phyloP scores from a whole-genome alignment of 2,113 vertebrate genomes.

The Theristicus caerulescens region DNA sequence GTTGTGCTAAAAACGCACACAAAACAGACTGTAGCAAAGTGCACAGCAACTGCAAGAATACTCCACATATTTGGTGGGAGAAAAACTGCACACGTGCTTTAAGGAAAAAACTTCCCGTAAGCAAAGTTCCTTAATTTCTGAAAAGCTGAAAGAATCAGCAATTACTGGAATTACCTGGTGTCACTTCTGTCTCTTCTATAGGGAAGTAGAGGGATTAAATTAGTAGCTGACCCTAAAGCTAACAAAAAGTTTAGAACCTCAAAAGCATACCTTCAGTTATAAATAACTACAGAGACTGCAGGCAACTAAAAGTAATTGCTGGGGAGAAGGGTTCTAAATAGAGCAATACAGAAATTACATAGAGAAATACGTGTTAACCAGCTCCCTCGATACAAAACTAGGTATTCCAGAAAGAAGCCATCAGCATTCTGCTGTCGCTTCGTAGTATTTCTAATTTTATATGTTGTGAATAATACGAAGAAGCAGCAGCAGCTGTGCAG shows the following conservation, averaged over 20 bases:
- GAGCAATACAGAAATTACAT: neutral
- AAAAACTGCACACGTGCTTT: rapidly evolving
- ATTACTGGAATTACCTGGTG: neutral
- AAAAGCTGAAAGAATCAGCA: neutral
- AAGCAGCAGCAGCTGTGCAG: neutral
- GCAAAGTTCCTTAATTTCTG: neutral
- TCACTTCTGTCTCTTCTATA: neutral
- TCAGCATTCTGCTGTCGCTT: neutral
- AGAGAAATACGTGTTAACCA: neutral
- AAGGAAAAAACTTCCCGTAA: neutral
- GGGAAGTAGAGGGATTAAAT: neutral
- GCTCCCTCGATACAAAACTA: neutral
- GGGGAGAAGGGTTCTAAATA: neutral
- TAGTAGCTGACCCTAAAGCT: neutral
- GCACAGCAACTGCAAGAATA: neutral
- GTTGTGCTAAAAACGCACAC: neutral
- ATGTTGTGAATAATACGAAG: neutral
- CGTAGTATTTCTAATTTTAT: neutral
- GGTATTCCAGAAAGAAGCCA: neutral
- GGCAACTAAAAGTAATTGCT: neutral
- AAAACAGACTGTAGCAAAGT: rapidly evolving
- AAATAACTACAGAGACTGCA: neutral
- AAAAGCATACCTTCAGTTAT: neutral
- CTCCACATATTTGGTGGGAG: rapidly evolving
- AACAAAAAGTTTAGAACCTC: neutral